Evolutionary conservation across 92 coral and sea anemone species (phyloP), one percentile per base, ranked within the genome.

Genomic region (Porites divaricata): DNA sequence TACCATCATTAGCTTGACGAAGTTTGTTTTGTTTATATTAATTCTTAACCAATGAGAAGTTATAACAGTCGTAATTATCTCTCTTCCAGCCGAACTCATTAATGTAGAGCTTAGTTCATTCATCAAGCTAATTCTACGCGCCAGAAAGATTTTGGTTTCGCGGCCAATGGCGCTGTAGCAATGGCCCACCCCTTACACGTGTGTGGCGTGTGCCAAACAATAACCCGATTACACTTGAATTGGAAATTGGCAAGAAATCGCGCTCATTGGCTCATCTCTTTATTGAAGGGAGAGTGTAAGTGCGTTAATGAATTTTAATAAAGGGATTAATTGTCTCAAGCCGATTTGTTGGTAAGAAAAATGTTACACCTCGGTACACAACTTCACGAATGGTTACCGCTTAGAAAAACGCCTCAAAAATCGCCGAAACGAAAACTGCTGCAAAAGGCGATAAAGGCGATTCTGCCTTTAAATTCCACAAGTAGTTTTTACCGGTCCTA

Each of bases 221-320:
- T 83, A 84, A 89, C 85, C 82, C 88, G 89, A 91, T 92, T 94
- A 87, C 92, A 65, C 81, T 85, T 84, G 88, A 91, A 89, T 72
- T 85, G 89, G 85, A 86, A 83, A 22, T 81, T 76, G 77, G 28
- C 85, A 81, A 79, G 72, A 74, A 59, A 51, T 28, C 84, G 74
- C 24, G 35, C 67, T 83, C 69, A 93, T 93, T 93, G 97, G 97
- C 65, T 80, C 73, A 54, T 77, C 14, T 72, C 71, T 89, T 76
- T 83, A 89, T 81, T 89, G 91, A 85, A 77, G 92, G 90, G 88
- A 77, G 88, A 91, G 89, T 86, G 90, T 86, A 94, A 92, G 95
- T 87, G 98, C 79, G 88, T 83, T 94, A 94, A 94, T 94, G 94
- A 92, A 92, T 92, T 89, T 89, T 93, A 92, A 94, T 94, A 85